Evolutionary conservation across 1,140 invertebrate species (phyloP).

Genomic region (Myzus persicae): DNA sequence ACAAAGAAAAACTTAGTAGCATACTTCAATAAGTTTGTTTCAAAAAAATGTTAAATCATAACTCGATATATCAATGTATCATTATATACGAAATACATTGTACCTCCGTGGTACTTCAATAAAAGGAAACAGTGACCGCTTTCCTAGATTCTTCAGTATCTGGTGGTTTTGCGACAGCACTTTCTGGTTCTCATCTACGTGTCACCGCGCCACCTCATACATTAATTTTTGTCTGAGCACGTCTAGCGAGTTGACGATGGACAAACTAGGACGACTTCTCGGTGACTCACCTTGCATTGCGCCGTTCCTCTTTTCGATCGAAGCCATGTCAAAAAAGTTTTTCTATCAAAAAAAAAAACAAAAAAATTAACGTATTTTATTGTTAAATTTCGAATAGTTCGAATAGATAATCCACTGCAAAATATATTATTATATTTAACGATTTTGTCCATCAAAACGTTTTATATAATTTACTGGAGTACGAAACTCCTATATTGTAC

Average conservation of each 20-base stretch:
- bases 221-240: slow-evolving; percentile 50
- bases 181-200: slow-evolving; percentile 44
- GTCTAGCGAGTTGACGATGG: slow-evolving; percentile 48
- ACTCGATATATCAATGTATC: not conserved
- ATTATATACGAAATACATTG: not conserved
- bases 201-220: slow-evolving; percentile 51
- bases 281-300: slow-evolving; percentile 34
- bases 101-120: slow-evolving; percentile 37
- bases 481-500: no score
- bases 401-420: not conserved
- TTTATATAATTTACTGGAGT: not conserved
- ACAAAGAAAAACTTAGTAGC: slow-evolving; percentile 12
- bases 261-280: slow-evolving; percentile 41
- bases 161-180: slow-evolving; percentile 45
- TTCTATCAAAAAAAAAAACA: slow-evolving; percentile 16
- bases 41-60: not conserved
- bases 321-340: slow-evolving; percentile 39
- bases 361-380: not conserved
- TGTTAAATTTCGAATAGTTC: not conserved
- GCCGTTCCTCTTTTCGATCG: not conserved
- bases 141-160: slow-evolving; percentile 47
- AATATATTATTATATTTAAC: not conserved
- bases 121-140: slow-evolving; percentile 23
- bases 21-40: slow-evolving; percentile 9
- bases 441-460: not conserved